These are phyloP conservation scores for Ceuthmochares aereus DNA, from an alignment of 2,113 vertebrate species.

Conservation along the genomic window DNA sequence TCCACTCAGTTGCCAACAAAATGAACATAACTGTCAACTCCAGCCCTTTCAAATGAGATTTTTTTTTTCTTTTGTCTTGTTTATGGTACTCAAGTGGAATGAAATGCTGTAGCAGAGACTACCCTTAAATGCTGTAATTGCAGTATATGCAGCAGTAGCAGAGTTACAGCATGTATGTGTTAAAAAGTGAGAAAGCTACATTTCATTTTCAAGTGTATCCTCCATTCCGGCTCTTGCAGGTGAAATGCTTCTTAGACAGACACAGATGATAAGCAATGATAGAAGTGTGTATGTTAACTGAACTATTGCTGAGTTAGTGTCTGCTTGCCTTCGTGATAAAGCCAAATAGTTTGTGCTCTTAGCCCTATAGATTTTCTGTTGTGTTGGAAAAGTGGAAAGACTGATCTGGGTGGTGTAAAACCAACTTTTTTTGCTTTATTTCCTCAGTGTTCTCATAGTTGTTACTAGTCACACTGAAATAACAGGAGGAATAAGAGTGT, in stretches of 20 bases:
- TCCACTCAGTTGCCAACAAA: neutral
- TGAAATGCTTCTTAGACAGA: neutral
- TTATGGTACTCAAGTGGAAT: neutral
- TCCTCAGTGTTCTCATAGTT: neutral
- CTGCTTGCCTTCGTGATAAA: neutral
- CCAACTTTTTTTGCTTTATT: neutral
- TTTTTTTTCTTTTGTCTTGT: neutral
- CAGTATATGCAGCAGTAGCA: neutral
- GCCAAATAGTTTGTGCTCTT: neutral
- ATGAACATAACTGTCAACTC: neutral
- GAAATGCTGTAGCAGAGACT: neutral
- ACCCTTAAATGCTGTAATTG: neutral
- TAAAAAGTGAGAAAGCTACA: neutral
- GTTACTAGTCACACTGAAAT: neutral
- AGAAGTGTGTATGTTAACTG: neutral
- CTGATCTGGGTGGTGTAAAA: neutral
- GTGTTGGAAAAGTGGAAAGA: fast-evolving
- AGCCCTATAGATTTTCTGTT: fast-evolving
- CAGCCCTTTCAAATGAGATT: neutral
- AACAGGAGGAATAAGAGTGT: neutral
- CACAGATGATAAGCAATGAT: neutral
- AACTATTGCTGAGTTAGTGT: neutral
- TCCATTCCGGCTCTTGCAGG: neutral
- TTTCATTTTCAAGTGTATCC: neutral
- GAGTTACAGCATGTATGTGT: neutral